Evolutionary conservation across 2,797 vertebrate genomes (phyloP).

Genomic region (Chrosomus eos): DNA sequence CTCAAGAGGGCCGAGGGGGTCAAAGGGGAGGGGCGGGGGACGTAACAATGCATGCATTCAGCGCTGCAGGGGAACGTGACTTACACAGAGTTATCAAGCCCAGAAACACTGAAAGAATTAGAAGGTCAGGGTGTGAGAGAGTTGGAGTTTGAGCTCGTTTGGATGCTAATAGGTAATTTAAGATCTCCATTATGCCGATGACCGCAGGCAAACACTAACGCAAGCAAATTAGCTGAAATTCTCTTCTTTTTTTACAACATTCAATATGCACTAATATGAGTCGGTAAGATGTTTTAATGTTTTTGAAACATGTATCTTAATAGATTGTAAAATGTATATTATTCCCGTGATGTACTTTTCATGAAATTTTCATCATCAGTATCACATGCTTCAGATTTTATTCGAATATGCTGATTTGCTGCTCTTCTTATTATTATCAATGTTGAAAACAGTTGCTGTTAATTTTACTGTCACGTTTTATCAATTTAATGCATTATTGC

Average conservation of each 20-base stretch:
- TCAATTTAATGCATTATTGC: not conserved
- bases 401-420: not conserved
- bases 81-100: conserved; percentile 19
- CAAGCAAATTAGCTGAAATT: not conserved
- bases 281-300: not conserved
- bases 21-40: conserved; percentile 11
- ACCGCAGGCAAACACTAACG: conserved; percentile 31
- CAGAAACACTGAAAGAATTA: conserved; percentile 4
- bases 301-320: not conserved
- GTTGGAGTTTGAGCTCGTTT: not conserved
- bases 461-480: no score
- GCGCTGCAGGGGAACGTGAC: conserved; percentile 40
- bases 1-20: conserved; percentile 31
- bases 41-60: conserved; percentile 56
- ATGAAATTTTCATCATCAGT: not conserved
- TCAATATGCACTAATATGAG: not conserved
- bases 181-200: conserved; percentile 41
- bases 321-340: not conserved
- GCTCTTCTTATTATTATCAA: no score
- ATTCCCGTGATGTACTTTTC: not conserved
- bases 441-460: no score
- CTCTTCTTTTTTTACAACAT: not conserved
- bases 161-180: conserved; percentile 55
- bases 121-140: conserved; percentile 33
- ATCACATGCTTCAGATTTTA: not conserved